Base-by-base conservation (phyloP, 2,113 vertebrate genomes). In the Climacteris rufus region DNA sequence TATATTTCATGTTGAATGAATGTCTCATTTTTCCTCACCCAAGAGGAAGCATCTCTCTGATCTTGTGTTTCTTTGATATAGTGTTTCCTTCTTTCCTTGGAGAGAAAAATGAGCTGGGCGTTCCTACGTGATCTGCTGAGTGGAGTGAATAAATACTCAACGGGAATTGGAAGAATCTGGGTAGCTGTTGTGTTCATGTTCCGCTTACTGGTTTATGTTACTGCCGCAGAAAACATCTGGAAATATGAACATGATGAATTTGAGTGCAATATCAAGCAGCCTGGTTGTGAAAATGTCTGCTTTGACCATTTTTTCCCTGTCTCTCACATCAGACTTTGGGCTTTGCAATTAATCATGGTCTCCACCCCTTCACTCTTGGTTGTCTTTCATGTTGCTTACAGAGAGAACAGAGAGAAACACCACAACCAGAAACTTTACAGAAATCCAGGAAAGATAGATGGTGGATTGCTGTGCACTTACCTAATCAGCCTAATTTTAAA, bases 231-330 rank as follows among this genome's bases (percentile, higher is more conserved):
- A 96, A 98, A 98, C 6, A 98, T 99, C 90, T 99, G 99, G 99
- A 99, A 99, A 84, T 96, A 98, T 2, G 99, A 99, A 89, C 97
- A 98, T 50, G 98, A 98, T 63, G 99, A 99, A 49, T 99, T 99
- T 70, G 95, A 98, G 47, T 99, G 99, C 89, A 99, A 98, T 94
- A 98, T 97, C 39, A 92, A 93, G 87, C 99, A 99, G 96, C 98
- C 99, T 3, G 99, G 99, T 33, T 99, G 99, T 72, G 98, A 98
- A 97, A 99, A 99, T 52, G 97, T 98, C 44, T 99, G 99, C 96
- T 99, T 98, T 95, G 99, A 99, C 96, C 95, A 97, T 86, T 99
- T 99, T 96, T 99, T 99, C 94, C 99, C 99, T 21, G 93, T 99
- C 50, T 99, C 98, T 15, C 99, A 99, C 78, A 95, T 97, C 44